Conservation (phyloP, 2,888 invertebrate genomes). For the Homarus gammarus region DNA sequence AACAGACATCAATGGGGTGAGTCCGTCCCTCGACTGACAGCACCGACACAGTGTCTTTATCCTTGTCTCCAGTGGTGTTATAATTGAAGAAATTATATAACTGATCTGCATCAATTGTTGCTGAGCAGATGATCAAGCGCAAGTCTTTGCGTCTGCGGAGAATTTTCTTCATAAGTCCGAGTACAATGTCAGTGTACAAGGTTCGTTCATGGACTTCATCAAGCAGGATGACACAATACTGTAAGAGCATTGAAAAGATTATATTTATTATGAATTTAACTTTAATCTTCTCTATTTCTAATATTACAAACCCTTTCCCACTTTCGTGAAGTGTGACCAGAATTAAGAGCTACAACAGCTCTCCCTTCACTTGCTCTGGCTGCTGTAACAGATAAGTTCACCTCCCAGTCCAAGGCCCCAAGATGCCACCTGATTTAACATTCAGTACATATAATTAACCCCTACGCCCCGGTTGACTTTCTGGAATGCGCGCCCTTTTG, state of each 20-base stretch:
- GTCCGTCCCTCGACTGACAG: conserved; percentile 92
- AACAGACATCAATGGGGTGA: conserved; percentile 92
- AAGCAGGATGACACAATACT: conserved; percentile 92
- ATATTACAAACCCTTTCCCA: no score
- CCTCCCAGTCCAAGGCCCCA: no score
- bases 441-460: no score
- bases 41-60: conserved; percentile 82
- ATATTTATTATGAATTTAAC: no score
- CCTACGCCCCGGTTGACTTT: no score
- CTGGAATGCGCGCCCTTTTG: no score
- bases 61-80: conserved; percentile 78
- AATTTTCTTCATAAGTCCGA: conserved; percentile 96
- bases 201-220: conserved; percentile 98
- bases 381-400: no score
- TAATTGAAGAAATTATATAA: conserved; percentile 88
- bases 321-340: no score
- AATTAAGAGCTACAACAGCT: no score
- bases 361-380: no score
- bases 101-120: conserved; percentile 95
- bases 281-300: no score
- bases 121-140: conserved; percentile 93
- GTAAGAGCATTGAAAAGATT: conserved; percentile 77
- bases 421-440: no score
- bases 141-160: conserved; percentile 89
- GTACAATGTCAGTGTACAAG: conserved; percentile 93